Base-by-base conservation (phyloP, 1,140 invertebrate species). In the Drosophila mauritiana region DNA sequence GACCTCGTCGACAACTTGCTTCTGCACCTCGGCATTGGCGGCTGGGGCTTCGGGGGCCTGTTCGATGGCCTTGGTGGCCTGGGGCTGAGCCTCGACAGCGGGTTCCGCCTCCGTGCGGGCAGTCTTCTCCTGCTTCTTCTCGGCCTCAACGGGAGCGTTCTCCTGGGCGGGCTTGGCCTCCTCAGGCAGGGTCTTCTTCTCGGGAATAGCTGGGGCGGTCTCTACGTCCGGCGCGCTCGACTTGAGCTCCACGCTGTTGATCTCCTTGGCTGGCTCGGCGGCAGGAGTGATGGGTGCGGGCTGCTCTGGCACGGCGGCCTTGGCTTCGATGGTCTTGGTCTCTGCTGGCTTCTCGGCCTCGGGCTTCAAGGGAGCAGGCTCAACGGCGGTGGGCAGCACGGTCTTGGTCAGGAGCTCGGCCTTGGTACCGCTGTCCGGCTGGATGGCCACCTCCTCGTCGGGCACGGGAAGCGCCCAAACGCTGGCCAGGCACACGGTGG, bases 401-500 rank as follows among this genome's bases (percentile, higher is more conserved):
- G 64, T 78, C 42, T 78, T 78, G 65, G 56, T 67, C 4, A 78
- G 48, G 7, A 78, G 42, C 13, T 78, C 74, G 13, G 74, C 74
- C 64, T 78, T 78, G 20, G 74, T 39, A 45, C 59, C 70, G 20
- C 55, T 65, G 10, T 73, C 78, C 12, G 78, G 72, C 64, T 78
- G 73, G 11, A 88, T 80, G 46, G 78, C 82, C 25, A 88, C 83
- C 52, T 88, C 83, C 65, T 88, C 83, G 46, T 88, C 83, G 42
- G 83, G 83, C 11, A 88, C 81, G 1, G 83, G 83, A 6, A 76
- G 34, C 8, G 81, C 49, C 67, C 73, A 88, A n/a, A 65, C 76
- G 48, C 75, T 65, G 37, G 67, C 76, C 43, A 85, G 68, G 68
- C 75, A 79, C 34, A 85, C 59, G 45, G 68, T 69, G 75, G 81